A percentile compares a stretch with the other conserved stretches of the same genome.
phyloP scores from a whole-genome alignment of 2,888 invertebrate genomes.

The Rhogogaster chlorosoma region DNA sequence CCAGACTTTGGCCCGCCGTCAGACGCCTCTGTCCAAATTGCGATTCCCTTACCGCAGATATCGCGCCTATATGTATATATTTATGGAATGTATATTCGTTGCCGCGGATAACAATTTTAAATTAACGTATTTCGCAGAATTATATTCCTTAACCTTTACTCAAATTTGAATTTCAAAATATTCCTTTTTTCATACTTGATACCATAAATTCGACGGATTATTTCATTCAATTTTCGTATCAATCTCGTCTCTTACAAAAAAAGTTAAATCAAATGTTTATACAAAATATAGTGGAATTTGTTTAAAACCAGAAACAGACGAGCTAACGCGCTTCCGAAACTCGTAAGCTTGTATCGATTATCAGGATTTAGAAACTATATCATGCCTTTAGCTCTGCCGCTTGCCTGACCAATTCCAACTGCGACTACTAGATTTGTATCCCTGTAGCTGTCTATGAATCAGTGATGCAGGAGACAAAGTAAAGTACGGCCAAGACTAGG shows the following conservation, averaged over 20 bases:
- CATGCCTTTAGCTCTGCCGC: too few relatives aligned
- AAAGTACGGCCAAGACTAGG: neutral
- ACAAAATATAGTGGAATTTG: neutral
- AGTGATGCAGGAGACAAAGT: neutral
- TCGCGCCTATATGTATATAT: neutral
- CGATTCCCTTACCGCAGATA: neutral
- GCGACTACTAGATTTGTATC: constrained; percentile 13
- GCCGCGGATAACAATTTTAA: constrained; percentile 16
- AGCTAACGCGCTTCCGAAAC: neutral
- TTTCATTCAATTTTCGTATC: neutral
- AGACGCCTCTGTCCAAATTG: constrained; percentile 29
- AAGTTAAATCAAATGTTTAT: neutral
- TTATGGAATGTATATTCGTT: constrained; percentile 1
- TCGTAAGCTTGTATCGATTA: neutral
- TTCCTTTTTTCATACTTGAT: neutral
- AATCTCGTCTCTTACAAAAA: neutral
- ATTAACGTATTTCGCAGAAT: constrained; percentile 2
- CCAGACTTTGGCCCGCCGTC: constrained; percentile 19
- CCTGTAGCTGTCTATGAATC: neutral
- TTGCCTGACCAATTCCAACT: neutral
- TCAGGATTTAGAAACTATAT: neutral
- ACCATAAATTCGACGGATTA: neutral
- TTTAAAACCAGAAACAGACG: neutral
- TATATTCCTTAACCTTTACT: neutral
- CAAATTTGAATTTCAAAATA: neutral